These are phyloP conservation scores for Ptychoptera albimana DNA, from an alignment of 2,888 invertebrate species.

Conservation along the genomic window DNA sequence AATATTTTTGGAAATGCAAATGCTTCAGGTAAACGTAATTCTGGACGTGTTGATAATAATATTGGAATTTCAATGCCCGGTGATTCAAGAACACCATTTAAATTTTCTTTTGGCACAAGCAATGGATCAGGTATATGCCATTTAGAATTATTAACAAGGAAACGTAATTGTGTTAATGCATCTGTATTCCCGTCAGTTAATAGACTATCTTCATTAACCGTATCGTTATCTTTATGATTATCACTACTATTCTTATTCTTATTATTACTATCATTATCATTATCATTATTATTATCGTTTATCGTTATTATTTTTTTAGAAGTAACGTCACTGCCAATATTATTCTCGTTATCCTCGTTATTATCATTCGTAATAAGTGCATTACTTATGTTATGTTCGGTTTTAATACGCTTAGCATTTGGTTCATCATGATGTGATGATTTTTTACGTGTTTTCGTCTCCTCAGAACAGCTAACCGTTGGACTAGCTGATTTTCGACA, in stretches of 20 bases:
- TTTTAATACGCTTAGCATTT: conserved; percentile 33
- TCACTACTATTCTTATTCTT: neutral
- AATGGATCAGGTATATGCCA: conserved; percentile 68
- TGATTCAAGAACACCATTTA: conserved; percentile 50
- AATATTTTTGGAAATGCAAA: conserved; percentile 53
- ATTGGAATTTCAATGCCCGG: conserved; percentile 66
- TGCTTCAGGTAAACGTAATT: conserved; percentile 56
- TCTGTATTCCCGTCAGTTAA: conserved; percentile 33
- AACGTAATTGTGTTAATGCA: conserved; percentile 54
- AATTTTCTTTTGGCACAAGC: conserved; percentile 58
- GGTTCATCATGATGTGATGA: conserved; percentile 26
- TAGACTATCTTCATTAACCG: neutral
- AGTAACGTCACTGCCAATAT: neutral
- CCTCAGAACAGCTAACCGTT: conserved; percentile 58
- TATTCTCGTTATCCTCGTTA: neutral
- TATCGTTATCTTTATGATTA: neutral
- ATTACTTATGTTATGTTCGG: conserved; percentile 28
- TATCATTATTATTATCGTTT: neutral
- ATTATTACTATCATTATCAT: neutral
- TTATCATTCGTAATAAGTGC: conserved; percentile 22
- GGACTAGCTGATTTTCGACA: conserved; percentile 50
- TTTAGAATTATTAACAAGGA: conserved; percentile 46
- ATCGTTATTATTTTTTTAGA: neutral
- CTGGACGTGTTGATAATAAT: conserved; percentile 51
- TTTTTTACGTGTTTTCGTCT: conserved; percentile 38